Evolutionary conservation across 2,888 invertebrate species (phyloP), one percentile per base, ranked within the genome.

Genomic region (Melipona bicolor): DNA sequence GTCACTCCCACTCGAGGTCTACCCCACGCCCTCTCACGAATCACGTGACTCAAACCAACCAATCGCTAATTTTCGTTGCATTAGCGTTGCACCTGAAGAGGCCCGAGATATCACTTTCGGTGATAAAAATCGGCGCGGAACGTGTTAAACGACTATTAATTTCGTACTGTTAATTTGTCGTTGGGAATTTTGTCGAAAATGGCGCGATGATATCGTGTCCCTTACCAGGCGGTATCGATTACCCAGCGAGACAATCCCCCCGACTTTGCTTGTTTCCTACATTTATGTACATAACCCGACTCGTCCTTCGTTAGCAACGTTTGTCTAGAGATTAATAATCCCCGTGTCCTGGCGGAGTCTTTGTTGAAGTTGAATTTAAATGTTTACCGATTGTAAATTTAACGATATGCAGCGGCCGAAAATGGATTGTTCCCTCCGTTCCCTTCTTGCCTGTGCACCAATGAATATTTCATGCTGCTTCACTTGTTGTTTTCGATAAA

Each of bases 291-390:
- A 77, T 62, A 87, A 72, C 75, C 74, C 50, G 70, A 77, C 54
- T 75, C 80, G 77, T 73, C 83, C 81, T 87, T 87, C 87, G 87
- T 87, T 87, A 87, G 87, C 71, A 77, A 69, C 74, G 85, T 87
- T 87, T 87, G 85, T 77, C 69, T n/a, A 68, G 71, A 76, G 87
- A 87, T 87, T 87, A 87, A 83, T 87, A 87, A 83, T 82, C 77
- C 87, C 32, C n/a, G 61, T 73, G 52, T 73, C 72, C 78, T 64
- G 50, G 52, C 24, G 32, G 61, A 69, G 73, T 79, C 67, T 78
- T 50, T 77, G 76, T 79, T 54, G 77, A 61, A 82, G 75, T 76
- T 80, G 83, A 75, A 73, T 86, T 86, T 78, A 80, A 83, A 80
- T 78, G 86, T 85, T 86, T 86, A 79, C 82, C 64, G 49, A 64